Evolutionary conservation across 2,888 invertebrate species (phyloP).

Genomic region (Deilephila porcellus): DNA sequence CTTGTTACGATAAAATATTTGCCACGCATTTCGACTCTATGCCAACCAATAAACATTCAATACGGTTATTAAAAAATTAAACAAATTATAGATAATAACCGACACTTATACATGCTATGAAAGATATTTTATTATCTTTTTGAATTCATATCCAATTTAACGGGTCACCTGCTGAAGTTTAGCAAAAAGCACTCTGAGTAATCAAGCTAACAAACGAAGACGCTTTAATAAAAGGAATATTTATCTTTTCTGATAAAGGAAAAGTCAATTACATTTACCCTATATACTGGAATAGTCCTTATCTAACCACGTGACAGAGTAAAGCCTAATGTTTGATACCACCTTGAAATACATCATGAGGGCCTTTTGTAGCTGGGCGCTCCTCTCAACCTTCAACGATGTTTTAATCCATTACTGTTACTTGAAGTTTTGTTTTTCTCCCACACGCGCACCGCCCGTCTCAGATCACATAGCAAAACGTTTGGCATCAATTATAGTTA

Average conservation of each 20-base stretch:
- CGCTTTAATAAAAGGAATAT: background rate
- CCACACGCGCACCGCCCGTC: background rate
- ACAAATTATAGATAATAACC: background rate
- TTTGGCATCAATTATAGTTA: slow-evolving; percentile 17
- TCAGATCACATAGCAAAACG: slow-evolving; percentile 14
- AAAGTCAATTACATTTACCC: slow-evolving; percentile 13
- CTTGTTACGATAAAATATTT: background rate
- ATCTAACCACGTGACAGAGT: slow-evolving; percentile 7
- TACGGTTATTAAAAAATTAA: background rate
- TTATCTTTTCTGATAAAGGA: slow-evolving; percentile 8
- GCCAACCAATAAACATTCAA: background rate
- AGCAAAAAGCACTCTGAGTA: slow-evolving; percentile 11
- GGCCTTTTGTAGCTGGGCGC: background rate
- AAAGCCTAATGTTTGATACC: slow-evolving; percentile 14
- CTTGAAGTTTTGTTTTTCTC: background rate
- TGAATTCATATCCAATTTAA: background rate
- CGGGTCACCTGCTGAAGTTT: slow-evolving; percentile 6
- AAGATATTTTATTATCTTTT: background rate
- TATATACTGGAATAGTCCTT: background rate
- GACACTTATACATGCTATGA: background rate
- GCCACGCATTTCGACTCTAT: background rate
- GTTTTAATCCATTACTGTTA: slow-evolving; percentile 5
- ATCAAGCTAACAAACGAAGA: background rate
- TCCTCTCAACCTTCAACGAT: background rate
- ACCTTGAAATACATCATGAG: slow-evolving; percentile 2